These are phyloP conservation scores for Moxostoma hubbsi DNA, from an alignment of 2,797 vertebrate genomes.

Conservation along the genomic window DNA sequence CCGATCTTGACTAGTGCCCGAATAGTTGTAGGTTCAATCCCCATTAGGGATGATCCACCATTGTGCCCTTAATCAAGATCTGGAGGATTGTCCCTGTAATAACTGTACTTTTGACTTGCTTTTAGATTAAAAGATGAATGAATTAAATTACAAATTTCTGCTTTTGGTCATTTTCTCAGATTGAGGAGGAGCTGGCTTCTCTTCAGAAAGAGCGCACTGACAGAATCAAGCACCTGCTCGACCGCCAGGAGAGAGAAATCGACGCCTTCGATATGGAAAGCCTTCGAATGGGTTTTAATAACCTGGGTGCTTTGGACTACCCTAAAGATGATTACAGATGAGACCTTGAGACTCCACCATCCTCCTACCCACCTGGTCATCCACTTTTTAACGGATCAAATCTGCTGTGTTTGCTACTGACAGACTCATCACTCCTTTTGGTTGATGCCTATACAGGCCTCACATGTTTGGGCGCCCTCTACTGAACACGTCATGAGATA, in stretches of 20 bases:
- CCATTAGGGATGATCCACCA: no score
- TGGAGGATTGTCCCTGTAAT: no score
- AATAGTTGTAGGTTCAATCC: not conserved
- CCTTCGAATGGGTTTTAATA: slow-evolving; percentile 92
- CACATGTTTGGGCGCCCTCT: slow-evolving; percentile 79
- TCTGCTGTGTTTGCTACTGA: slow-evolving; percentile 78
- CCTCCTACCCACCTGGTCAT: slow-evolving; percentile 65
- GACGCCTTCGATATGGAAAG: slow-evolving; percentile 98
- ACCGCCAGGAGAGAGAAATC: slow-evolving; percentile 94
- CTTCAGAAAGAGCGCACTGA: slow-evolving; percentile 98
- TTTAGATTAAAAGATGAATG: no score
- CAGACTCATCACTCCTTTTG: slow-evolving; percentile 72
- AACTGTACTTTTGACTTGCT: no score
- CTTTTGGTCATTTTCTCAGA: slow-evolving; percentile 71
- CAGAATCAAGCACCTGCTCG: slow-evolving; percentile 93
- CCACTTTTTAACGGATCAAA: slow-evolving; percentile 28
- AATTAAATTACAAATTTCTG: no score
- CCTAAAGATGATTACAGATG: slow-evolving; percentile 99
- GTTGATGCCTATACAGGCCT: slow-evolving; percentile 85
- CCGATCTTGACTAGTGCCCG: no score
- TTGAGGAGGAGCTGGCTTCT: slow-evolving; percentile 97
- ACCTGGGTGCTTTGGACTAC: slow-evolving; percentile 92
- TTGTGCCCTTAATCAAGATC: no score
- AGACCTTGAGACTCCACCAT: slow-evolving; percentile 69
- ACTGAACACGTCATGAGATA: slow-evolving; percentile 81